phyloP scores from a whole-genome alignment of 1,140 invertebrate species.

The Lepidurus apus region DNA sequence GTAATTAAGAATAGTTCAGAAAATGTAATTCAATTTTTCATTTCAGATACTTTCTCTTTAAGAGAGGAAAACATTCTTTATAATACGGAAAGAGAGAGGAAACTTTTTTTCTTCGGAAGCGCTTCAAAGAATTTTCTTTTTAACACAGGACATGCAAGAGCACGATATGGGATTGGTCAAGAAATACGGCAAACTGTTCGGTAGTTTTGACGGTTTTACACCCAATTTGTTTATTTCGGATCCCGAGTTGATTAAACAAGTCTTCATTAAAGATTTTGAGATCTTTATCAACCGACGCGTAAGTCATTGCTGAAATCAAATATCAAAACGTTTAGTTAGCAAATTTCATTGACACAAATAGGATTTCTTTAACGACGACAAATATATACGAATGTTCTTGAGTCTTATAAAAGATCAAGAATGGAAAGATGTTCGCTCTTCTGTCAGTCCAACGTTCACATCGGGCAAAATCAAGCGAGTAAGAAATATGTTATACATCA shows the following conservation, averaged over 20 bases:
- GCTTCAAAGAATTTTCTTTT: background rate
- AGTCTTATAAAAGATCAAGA: conserved; percentile 41
- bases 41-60: too few relatives aligned
- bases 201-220: conserved; percentile 25
- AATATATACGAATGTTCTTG: conserved; percentile 31
- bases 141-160: conserved; percentile 2
- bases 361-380: background rate
- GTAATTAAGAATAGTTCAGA: too few relatives aligned
- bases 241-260: conserved; percentile 51
- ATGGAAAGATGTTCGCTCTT: conserved; percentile 53
- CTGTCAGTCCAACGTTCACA: conserved; percentile 55
- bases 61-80: too few relatives aligned
- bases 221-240: conserved; percentile 40
- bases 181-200: conserved; percentile 35
- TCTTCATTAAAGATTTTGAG: conserved; percentile 54
- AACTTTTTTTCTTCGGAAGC: background rate
- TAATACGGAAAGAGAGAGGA: too few relatives aligned
- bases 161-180: conserved; percentile 27
- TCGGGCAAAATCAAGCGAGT: conserved; percentile 35
- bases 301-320: background rate
- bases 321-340: too few relatives aligned
- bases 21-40: too few relatives aligned
- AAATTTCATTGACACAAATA: background rate
- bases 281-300: conserved; percentile 48
- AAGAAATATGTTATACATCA: background rate